Evolutionary conservation across 1,140 invertebrate genomes (phyloP), one percentile per base, ranked within the genome.

Genomic region (Drosophila dunni): DNA sequence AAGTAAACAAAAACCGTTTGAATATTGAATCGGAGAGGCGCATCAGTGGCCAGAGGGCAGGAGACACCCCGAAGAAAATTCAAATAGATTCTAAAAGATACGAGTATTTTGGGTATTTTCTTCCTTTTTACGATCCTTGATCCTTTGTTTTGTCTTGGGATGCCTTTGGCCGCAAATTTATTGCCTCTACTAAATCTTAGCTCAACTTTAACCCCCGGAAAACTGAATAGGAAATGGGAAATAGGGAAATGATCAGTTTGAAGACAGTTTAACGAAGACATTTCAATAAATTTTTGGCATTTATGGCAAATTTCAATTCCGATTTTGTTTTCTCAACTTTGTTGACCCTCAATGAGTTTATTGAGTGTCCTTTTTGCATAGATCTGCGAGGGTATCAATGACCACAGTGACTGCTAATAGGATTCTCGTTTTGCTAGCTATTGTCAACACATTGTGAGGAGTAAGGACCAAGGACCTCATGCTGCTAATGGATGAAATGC

Each of bases 121-220:
- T 67, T 80, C 57, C 70, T 80, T 78, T 89, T 86, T 88, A 11
- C 8, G 29, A 40, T 45, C 20, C 10, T 42, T 20, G 13, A 20
- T 50, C 11, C 53, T 88, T 80, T 84, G 80, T 80, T 75, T 29
- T 8, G 36, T 38, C 8, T 78, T 84, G 77, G 71, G 67, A 72
- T 82, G 60, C 66, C 62, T 63, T 76, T 58, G 44, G 64, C 67
- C 73, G 60, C 76, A 71, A 72, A 75, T 81, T 76, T 85, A 79
- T 81, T 81, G 75, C 72, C 54, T 74, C 56, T 56, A 53, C 69
- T 70, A 62, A 75, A 51, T 75, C 62, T 40, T 36, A 58, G 64
- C 33, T 65, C 45, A 68, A 67, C 33, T 68, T 77, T 78, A 70
- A 67, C 61, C 65, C 61, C 17, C 48, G 53, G 48, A 64, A 57